Conservation (phyloP, 1,140 invertebrate species). For the Carcinoscorpius rotundicauda region DNA sequence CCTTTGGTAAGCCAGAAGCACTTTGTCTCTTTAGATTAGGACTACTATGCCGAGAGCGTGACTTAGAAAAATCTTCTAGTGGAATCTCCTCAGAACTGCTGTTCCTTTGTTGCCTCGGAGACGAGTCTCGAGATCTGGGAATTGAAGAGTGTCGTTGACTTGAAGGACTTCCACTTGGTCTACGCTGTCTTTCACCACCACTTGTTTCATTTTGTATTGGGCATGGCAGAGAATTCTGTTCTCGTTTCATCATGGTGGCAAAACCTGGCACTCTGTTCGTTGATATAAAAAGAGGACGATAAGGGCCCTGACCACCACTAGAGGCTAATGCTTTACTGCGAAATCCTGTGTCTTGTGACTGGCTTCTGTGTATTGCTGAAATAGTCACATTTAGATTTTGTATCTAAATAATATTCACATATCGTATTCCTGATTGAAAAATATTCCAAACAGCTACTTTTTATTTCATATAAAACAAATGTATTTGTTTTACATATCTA, state of each 20-base stretch:
- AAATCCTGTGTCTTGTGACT: conserved; percentile 20
- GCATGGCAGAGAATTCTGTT: conserved; percentile 22
- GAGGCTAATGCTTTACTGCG: conserved; percentile 6
- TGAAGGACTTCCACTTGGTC: conserved; percentile 26
- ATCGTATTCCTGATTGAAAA: too few relatives aligned
- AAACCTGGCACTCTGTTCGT: conserved; percentile 52
- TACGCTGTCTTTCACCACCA: conserved; percentile 11
- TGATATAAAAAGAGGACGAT: conserved; percentile 45
- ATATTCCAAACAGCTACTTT: not conserved
- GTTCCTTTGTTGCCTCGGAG: conserved; percentile 54
- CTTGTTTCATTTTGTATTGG: not conserved
- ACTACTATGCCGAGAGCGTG: conserved; percentile 17
- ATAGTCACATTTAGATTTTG: not conserved
- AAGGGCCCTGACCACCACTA: conserved; percentile 1
- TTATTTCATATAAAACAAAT: not conserved
- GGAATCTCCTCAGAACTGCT: conserved; percentile 66
- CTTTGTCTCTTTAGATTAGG: conserved; percentile 21
- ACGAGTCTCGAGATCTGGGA: conserved; percentile 49
- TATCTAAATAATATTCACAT: too few relatives aligned
- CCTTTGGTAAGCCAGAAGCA: conserved; percentile 15
- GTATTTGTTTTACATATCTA: too few relatives aligned
- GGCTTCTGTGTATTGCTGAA: conserved; percentile 16
- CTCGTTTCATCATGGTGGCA: conserved; percentile 47
- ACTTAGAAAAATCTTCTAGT: conserved; percentile 53
- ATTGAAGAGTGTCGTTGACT: conserved; percentile 10